phyloP scores from a whole-genome alignment of 2,113 vertebrate genomes.

The Siphamia tubifer region DNA sequence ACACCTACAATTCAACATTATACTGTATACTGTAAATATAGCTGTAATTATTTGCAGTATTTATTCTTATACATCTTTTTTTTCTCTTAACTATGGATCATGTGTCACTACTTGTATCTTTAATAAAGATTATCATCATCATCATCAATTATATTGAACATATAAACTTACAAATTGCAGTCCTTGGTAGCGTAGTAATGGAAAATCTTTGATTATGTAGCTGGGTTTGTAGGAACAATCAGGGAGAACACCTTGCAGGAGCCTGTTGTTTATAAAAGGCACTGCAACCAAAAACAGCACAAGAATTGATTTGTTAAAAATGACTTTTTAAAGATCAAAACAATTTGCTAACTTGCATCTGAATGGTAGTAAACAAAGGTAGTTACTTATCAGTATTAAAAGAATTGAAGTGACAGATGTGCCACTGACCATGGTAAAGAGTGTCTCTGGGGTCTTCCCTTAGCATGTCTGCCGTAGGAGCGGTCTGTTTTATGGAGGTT shows the following conservation, averaged over 20 bases:
- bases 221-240: conserved; percentile 90
- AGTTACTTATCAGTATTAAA: background rate
- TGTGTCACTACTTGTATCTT: too few species aligned
- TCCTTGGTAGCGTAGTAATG: conserved; percentile 90
- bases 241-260: conserved; percentile 80
- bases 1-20: background rate
- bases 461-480: conserved; percentile 82
- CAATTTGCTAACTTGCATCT: background rate
- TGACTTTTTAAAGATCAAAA: background rate
- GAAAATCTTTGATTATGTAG: conserved; percentile 85
- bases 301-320: background rate
- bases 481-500: background rate
- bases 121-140: too few species aligned
- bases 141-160: conserved; percentile 74
- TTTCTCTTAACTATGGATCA: too few species aligned
- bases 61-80: too few species aligned
- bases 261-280: conserved; percentile 81
- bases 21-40: too few species aligned
- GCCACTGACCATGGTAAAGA: conserved; percentile 80
- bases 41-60: too few species aligned
- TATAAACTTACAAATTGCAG: conserved; percentile 95
- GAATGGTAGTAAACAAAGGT: background rate
- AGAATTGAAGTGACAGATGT: background rate
- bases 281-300: conserved; percentile 74
- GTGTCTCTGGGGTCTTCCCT: conserved; percentile 86